Evolutionary conservation across 1,140 invertebrate species (phyloP).

Genomic region (Drosophila ironensis): DNA sequence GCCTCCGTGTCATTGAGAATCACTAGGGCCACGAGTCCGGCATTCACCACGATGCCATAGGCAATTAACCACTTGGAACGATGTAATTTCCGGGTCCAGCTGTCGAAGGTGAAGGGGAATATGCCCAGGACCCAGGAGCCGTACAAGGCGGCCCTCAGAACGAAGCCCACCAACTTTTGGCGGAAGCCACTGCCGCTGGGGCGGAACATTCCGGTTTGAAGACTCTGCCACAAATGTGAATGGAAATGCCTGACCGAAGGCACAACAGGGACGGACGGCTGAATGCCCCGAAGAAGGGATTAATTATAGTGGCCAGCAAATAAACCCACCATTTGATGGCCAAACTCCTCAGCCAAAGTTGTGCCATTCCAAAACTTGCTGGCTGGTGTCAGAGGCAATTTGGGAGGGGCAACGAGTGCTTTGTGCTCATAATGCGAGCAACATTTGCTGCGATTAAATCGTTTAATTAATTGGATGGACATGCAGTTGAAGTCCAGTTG

Average conservation of each 20-base stretch:
- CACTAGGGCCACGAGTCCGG: neutral
- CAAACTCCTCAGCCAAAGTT: neutral
- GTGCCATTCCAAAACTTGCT: neutral
- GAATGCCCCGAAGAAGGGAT: slow-evolving; percentile 23
- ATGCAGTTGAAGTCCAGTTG: slow-evolving; percentile 27
- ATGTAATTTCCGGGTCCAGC: neutral
- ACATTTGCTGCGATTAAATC: slow-evolving; percentile 48
- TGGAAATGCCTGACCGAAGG: neutral
- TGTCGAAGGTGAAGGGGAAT: slow-evolving; percentile 32
- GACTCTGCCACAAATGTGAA: neutral
- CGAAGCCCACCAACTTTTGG: slow-evolving; percentile 7
- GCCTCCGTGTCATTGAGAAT: neutral
- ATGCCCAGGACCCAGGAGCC: slow-evolving; percentile 41
- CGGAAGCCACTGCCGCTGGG: neutral
- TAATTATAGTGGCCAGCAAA: slow-evolving; percentile 17
- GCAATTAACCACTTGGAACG: slow-evolving; percentile 10
- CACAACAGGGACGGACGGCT: slow-evolving; percentile 21
- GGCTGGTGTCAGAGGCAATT: slow-evolving; percentile 1
- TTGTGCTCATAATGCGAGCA: slow-evolving; percentile 25
- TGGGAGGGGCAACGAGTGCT: slow-evolving; percentile 7
- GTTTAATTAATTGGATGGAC: slow-evolving; percentile 45
- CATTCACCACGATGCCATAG: slow-evolving; percentile 22
- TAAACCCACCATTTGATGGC: too few relatives aligned
- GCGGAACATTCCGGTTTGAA: neutral
- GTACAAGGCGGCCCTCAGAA: slow-evolving; percentile 11